Percentiles rank a stretch among this genome's conserved stretches.
Evolutionary conservation across 2,797 vertebrate species (phyloP).

Genomic region (Pelochelys cantorii): DNA sequence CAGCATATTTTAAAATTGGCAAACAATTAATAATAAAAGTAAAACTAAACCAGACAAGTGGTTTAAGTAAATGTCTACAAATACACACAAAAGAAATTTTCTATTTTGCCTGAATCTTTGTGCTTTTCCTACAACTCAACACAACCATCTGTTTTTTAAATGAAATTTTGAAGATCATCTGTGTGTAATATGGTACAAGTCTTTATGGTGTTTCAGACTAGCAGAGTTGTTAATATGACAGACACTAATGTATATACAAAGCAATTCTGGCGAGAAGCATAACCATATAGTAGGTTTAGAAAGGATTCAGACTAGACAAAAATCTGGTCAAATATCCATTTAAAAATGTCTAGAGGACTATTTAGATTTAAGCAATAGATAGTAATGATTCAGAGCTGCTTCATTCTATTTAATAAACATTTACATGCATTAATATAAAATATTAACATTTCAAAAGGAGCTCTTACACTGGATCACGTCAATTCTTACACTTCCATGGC

Average conservation of each 20-base stretch:
- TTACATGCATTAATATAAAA: neutral
- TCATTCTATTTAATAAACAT: neutral
- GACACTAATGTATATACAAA: rapidly evolving
- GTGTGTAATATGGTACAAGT: neutral
- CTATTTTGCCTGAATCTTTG: neutral
- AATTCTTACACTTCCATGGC: neutral
- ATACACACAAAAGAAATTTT: neutral
- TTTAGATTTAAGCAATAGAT: neutral
- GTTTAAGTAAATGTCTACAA: neutral
- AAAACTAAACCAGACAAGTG: neutral
- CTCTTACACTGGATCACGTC: neutral
- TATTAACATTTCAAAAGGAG: neutral
- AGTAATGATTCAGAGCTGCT: neutral
- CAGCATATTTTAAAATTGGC: neutral
- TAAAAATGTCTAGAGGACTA: neutral
- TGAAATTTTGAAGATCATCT: neutral
- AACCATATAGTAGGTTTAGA: neutral
- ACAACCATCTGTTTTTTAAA: neutral
- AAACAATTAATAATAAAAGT: neutral
- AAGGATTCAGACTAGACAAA: neutral
- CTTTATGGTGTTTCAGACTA: neutral
- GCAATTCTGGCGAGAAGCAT: neutral
- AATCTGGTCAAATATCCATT: neutral
- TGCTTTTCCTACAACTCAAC: neutral
- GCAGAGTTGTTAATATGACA: neutral